Evolutionary conservation across 2,797 vertebrate genomes (phyloP).

Genomic region (Nyctibius grandis): DNA sequence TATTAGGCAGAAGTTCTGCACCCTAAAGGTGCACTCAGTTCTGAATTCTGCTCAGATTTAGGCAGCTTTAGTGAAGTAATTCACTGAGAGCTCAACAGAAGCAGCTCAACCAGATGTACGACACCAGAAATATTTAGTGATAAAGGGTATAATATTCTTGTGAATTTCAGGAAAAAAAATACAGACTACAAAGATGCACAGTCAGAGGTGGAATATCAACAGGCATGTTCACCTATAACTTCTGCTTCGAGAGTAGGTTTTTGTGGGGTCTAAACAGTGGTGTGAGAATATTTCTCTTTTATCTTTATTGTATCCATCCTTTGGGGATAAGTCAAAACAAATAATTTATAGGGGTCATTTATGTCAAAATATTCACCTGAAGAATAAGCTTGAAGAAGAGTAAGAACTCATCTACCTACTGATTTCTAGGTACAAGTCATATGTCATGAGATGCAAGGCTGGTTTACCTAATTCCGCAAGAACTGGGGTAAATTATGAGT

Average conservation of each 20-base stretch:
- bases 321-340: neutral
- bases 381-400: neutral
- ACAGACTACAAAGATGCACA: neutral
- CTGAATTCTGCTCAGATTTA: neutral
- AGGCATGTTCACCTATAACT: neutral
- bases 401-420: neutral
- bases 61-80: neutral
- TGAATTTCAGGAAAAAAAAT: neutral
- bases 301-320: neutral
- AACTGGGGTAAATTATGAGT: neutral
- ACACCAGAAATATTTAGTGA: neutral
- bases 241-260: neutral
- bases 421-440: neutral
- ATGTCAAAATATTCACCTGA: neutral
- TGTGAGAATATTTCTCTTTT: neutral
- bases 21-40: neutral
- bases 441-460: neutral
- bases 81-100: neutral
- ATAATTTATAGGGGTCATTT: neutral
- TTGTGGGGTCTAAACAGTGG: neutral
- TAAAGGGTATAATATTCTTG: neutral
- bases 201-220: neutral
- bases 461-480: neutral
- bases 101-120: neutral
- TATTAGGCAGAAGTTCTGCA: neutral